phyloP scores from a whole-genome alignment of 2,888 invertebrate genomes.

The Diogma glabrata region DNA sequence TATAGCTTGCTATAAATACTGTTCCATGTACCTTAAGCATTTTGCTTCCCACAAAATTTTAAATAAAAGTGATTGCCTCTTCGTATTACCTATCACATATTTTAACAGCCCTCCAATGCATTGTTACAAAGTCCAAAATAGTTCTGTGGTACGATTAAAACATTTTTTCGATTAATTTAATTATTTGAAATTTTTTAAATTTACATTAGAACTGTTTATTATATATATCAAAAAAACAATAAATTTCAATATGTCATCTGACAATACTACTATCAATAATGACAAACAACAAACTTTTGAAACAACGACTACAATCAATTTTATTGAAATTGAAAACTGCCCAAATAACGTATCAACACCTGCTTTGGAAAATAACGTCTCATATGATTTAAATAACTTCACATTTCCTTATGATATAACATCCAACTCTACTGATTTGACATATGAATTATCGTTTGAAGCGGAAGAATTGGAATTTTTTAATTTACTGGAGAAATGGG shows the following conservation, averaged over 20 bases:
- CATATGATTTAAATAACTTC: not conserved
- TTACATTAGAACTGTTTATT: too few relatives aligned
- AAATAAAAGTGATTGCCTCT: not conserved
- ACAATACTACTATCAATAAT: not conserved
- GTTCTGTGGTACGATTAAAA: not conserved
- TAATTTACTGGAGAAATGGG: not conserved
- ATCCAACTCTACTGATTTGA: too few relatives aligned
- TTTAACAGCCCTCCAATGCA: conserved; percentile 1
- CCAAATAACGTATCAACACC: not conserved
- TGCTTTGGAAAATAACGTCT: not conserved
- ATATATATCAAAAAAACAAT: too few relatives aligned
- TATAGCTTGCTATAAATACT: conserved; percentile 1
- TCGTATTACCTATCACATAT: not conserved
- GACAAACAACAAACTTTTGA: not conserved
- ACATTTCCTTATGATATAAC: not conserved
- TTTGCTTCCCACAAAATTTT: conserved; percentile 3
- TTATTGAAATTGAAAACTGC: not conserved
- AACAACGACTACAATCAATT: not conserved
- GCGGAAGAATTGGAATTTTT: not conserved
- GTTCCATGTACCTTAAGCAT: not conserved
- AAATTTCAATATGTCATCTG: not conserved
- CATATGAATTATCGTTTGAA: too few relatives aligned
- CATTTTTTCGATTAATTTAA: not conserved
- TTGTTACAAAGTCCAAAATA: not conserved
- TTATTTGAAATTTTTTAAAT: too few relatives aligned